Conservation (phyloP, 2,113 vertebrate species). For the Alces alces region DNA sequence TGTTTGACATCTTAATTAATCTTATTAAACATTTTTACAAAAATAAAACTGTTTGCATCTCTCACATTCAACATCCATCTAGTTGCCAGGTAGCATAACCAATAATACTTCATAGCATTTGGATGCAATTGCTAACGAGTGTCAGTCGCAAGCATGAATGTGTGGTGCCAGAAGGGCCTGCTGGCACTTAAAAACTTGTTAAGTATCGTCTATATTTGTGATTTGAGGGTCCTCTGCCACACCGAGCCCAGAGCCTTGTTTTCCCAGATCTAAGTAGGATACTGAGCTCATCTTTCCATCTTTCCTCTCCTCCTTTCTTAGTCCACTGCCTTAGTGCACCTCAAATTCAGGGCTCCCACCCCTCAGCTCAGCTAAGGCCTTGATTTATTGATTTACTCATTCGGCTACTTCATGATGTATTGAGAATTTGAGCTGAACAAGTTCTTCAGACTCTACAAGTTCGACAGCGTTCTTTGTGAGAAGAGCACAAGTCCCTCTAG, state of each 20-base stretch:
- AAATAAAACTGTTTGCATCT: conserved; percentile 21
- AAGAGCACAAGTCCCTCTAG: not conserved
- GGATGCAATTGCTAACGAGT: not conserved
- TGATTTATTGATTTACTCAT: not conserved
- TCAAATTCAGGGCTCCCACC: not conserved
- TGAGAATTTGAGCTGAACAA: not conserved
- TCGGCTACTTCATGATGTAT: not conserved
- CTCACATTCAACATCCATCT: not conserved
- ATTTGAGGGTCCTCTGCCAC: not conserved
- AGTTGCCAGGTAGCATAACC: not conserved
- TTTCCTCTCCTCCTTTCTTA: not conserved
- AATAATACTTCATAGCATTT: not conserved
- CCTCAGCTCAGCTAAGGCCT: not conserved
- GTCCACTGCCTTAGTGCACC: not conserved
- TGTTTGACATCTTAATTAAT: not conserved
- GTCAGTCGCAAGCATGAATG: not conserved
- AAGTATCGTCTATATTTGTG: not conserved
- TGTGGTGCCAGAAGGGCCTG: not conserved
- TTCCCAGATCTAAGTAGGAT: not conserved
- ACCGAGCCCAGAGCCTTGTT: not conserved
- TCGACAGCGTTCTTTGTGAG: not conserved
- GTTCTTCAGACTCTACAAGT: not conserved
- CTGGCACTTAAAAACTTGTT: not conserved
- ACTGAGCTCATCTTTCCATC: not conserved
- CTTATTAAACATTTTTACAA: conserved; percentile 20